These are phyloP conservation scores for Pseudotriccus pelzelni DNA, from an alignment of 2,797 vertebrate species.

Conservation along the genomic window DNA sequence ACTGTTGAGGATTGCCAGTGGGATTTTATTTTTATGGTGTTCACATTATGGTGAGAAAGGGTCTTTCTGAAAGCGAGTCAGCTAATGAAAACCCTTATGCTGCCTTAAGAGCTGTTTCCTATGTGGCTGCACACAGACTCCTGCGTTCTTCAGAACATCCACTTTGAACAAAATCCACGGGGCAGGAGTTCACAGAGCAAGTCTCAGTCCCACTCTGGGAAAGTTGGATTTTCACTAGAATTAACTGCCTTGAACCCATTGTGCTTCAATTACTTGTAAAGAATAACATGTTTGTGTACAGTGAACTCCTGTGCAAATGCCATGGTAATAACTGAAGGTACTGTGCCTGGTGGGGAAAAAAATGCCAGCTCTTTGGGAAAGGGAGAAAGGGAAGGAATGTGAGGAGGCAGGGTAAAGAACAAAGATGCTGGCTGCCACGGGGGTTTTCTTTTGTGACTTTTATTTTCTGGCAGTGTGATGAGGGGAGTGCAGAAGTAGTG, in stretches of 20 bases:
- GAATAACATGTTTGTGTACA: neutral
- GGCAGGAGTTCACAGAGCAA: neutral
- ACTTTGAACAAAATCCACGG: neutral
- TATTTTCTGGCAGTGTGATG: neutral
- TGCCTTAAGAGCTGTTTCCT: neutral
- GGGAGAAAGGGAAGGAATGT: neutral
- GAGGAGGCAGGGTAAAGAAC: neutral
- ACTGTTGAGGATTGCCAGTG: neutral
- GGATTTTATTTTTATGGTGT: neutral
- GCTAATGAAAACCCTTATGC: neutral
- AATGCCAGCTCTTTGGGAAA: neutral
- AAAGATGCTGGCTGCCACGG: neutral
- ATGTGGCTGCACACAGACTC: neutral
- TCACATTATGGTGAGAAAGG: neutral
- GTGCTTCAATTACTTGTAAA: conserved; percentile 10
- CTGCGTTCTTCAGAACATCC: neutral
- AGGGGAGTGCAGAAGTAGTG: neutral
- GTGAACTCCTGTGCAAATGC: neutral
- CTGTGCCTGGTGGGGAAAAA: neutral
- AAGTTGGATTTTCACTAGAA: neutral
- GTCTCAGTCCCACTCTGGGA: neutral
- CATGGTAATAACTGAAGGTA: conserved; percentile 14
- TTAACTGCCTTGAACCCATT: neutral
- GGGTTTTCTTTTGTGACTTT: neutral
- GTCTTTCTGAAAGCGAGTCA: neutral